These are phyloP conservation scores for Xiphophorus birchmanni DNA, from an alignment of 2,797 vertebrate genomes.

Conservation along the genomic window DNA sequence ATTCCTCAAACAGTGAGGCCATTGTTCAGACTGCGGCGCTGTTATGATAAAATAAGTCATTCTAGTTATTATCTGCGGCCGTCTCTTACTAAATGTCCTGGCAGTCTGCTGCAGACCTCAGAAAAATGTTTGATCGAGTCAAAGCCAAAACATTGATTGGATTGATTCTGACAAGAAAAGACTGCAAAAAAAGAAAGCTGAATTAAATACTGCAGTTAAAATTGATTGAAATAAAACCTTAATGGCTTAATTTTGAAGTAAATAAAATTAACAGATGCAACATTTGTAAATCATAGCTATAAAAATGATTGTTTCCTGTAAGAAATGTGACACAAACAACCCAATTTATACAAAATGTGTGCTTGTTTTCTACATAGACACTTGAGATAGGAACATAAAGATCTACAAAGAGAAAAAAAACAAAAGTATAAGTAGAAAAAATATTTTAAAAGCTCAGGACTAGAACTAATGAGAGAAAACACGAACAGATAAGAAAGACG, in stretches of 20 bases:
- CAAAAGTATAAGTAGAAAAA: background rate
- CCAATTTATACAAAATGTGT: background rate
- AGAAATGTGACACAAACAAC: background rate
- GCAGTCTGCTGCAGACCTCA: constrained; percentile 15
- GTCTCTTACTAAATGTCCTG: constrained; percentile 33
- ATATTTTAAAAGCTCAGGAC: background rate
- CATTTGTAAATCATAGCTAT: too few relatives aligned
- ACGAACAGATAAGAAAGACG: background rate
- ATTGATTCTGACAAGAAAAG: background rate
- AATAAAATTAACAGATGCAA: background rate
- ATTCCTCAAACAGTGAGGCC: constrained; percentile 47
- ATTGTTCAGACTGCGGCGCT: constrained; percentile 44
- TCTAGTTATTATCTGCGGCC: constrained; percentile 26
- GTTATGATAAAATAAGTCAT: constrained; percentile 38
- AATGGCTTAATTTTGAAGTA: background rate
- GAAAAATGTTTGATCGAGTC: background rate
- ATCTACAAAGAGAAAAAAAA: background rate
- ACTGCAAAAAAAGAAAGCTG: background rate
- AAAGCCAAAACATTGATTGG: background rate
- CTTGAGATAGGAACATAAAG: background rate
- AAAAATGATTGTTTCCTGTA: background rate
- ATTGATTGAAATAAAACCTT: constrained; percentile 7
- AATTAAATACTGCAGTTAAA: background rate
- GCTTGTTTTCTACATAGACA: background rate
- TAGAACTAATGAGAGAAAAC: background rate